A percentile compares a stretch with the other conserved stretches of the same genome.
Evolutionary conservation across 2,888 invertebrate species (phyloP).

Genomic region (Stenchaetothrips biformis): DNA sequence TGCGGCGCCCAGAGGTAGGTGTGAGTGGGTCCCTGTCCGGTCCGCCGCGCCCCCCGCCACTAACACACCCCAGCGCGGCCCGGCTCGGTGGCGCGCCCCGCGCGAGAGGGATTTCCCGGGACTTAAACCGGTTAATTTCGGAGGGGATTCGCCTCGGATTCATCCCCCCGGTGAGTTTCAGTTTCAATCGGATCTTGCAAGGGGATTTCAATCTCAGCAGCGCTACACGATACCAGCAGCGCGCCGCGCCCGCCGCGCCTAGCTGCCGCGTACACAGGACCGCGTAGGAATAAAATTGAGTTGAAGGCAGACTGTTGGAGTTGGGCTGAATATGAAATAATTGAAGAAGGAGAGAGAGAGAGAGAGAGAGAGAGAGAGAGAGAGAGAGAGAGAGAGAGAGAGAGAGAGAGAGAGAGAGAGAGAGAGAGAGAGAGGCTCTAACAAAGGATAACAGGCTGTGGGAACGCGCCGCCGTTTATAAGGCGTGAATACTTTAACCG

Average conservation of each 20-base stretch:
- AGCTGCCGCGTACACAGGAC: background rate
- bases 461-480: too few species aligned
- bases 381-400: too few species aligned
- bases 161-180: constrained; percentile 3
- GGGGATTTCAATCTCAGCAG: background rate
- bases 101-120: background rate
- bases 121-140: constrained; percentile 22
- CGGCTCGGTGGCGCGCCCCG: background rate
- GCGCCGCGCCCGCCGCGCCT: background rate
- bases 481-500: too few species aligned
- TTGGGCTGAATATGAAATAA: too few species aligned
- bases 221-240: background rate
- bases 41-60: background rate
- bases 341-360: too few species aligned
- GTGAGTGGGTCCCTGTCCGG: background rate
- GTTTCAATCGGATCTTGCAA: background rate
- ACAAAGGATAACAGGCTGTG: too few species aligned
- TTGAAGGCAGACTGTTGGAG: too few species aligned
- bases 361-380: too few species aligned
- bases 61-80: background rate
- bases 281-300: too few species aligned
- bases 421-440: too few species aligned
- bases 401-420: too few species aligned
- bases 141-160: background rate
- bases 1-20: background rate